Conservation (phyloP, 37 sponge, comb jelly and placozoan species). For the Amphimedon queenslandica region DNA sequence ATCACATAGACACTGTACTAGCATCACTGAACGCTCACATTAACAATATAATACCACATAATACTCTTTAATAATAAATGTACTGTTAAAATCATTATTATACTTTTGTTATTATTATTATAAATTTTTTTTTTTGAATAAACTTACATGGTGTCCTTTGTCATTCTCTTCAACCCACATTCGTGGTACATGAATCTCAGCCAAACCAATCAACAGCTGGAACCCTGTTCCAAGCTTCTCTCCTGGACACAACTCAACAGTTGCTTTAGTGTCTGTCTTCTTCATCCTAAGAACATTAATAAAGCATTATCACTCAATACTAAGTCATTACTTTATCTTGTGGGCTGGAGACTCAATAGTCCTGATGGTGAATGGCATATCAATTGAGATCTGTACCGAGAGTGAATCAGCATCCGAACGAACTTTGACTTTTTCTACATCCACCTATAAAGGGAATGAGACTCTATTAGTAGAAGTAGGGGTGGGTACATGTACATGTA, state of each 20-base stretch:
- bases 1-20: background rate
- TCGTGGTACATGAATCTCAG: conserved; percentile 95
- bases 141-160: conserved; percentile 67
- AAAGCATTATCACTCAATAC: too few species aligned
- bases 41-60: background rate
- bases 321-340: conserved; percentile 70
- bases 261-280: conserved; percentile 89
- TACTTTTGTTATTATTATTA: background rate
- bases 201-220: conserved; percentile 75
- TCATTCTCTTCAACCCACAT: conserved; percentile 98
- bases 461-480: too few species aligned
- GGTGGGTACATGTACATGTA: too few species aligned
- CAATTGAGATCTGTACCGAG: conserved; percentile 69
- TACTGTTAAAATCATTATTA: background rate
- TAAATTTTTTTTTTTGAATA: too few species aligned
- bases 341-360: conserved; percentile 82
- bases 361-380: conserved; percentile 96
- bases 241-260: conserved; percentile 72
- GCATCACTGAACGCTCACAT: background rate
- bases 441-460: conserved; percentile 13
- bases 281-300: conserved; percentile 2
- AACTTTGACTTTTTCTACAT: conserved; percentile 83
- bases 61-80: background rate
- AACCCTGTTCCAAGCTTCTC: conserved; percentile 74
- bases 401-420: conserved; percentile 15